Conservation (phyloP, 2,797 vertebrate species). For the Tarsius wallacei region DNA sequence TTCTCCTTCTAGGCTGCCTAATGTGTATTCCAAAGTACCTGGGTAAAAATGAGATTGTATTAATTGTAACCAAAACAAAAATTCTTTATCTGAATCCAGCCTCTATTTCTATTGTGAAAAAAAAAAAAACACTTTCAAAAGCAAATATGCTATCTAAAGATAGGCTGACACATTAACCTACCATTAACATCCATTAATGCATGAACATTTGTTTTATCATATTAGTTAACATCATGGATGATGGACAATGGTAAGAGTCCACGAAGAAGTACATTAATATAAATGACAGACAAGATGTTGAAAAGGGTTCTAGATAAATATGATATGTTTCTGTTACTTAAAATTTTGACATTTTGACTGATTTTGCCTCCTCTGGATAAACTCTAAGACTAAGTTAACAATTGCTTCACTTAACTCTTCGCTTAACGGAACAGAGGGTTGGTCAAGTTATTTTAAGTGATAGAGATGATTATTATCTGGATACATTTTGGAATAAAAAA, state of each 20-base stretch:
- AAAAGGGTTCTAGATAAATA: not conserved
- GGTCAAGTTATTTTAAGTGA: constrained; percentile 7
- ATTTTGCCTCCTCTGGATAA: not conserved
- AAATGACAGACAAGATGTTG: constrained; percentile 14
- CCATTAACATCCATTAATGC: not conserved
- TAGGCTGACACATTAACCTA: not conserved
- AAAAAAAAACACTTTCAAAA: not conserved
- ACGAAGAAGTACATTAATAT: not conserved
- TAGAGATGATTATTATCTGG: not conserved
- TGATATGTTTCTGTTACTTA: not conserved
- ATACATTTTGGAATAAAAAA: constrained; percentile 31
- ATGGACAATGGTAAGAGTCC: not conserved
- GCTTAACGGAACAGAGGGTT: not conserved
- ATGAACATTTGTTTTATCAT: constrained; percentile 35
- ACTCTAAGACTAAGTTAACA: not conserved
- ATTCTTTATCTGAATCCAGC: not conserved
- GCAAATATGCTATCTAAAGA: not conserved
- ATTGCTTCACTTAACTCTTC: not conserved
- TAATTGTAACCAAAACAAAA: constrained; percentile 40
- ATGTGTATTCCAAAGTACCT: not conserved
- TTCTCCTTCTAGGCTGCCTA: not conserved
- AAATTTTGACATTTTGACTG: constrained; percentile 11
- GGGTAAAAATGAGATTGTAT: not conserved
- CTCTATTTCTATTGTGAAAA: not conserved
- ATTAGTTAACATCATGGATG: not conserved